These are phyloP conservation scores for Vanessa tameamea DNA, from an alignment of 1,140 invertebrate species.

Conservation along the genomic window DNA sequence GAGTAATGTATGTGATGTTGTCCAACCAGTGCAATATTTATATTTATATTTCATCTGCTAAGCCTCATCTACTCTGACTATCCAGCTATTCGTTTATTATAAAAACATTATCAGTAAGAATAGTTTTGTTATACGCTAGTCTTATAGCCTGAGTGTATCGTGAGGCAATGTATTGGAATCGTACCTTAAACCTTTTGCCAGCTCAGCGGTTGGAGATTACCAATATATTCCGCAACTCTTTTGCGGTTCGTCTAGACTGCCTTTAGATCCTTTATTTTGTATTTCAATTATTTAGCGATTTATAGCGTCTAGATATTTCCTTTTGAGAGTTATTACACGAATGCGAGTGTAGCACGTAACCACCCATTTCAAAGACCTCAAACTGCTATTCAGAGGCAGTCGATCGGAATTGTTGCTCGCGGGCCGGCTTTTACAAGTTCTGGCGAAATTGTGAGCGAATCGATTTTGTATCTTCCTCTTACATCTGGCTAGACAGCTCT, in stretches of 20 bases:
- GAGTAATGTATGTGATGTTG: too few relatives aligned
- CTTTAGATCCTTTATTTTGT: not conserved
- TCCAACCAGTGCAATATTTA: too few relatives aligned
- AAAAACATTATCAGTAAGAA: too few relatives aligned
- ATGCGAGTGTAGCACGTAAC: constrained; percentile 1
- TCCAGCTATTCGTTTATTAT: too few relatives aligned
- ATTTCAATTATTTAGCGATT: constrained; percentile 11
- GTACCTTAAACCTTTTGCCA: constrained; percentile 10
- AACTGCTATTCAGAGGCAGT: constrained; percentile 42
- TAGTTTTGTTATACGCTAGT: not conserved
- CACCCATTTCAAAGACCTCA: constrained; percentile 33
- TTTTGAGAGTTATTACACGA: constrained; percentile 3
- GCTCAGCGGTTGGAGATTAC: constrained; percentile 3
- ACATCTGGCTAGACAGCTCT: constrained; percentile 36
- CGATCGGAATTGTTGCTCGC: constrained; percentile 50
- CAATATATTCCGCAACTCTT: constrained; percentile 5
- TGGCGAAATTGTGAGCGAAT: constrained; percentile 35
- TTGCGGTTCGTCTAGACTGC: constrained; percentile 11
- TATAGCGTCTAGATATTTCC: constrained; percentile 4
- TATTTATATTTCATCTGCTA: too few relatives aligned
- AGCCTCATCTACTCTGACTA: too few relatives aligned
- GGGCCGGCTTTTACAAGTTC: constrained; percentile 35
- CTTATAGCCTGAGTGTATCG: not conserved
- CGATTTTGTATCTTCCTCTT: constrained; percentile 45
- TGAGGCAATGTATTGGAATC: not conserved